Percentiles rank a stretch among this genome's conserved stretches.
These are phyloP conservation scores for Pteronura brasiliensis DNA, from an alignment of 2,113 vertebrate species.

Conservation along the genomic window DNA sequence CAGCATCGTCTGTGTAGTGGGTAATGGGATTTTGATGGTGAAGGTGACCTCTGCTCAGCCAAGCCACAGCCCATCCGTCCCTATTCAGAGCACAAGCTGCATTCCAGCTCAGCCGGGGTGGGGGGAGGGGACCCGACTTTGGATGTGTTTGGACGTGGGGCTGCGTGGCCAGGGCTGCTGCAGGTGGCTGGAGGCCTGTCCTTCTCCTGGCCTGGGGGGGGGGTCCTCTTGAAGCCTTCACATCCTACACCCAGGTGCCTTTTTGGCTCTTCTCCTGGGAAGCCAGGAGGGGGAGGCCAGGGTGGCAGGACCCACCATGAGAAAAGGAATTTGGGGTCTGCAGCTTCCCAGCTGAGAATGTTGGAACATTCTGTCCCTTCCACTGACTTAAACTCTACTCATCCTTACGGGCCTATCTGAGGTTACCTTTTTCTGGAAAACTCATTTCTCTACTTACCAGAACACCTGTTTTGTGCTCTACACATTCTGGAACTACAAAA, in stretches of 20 bases:
- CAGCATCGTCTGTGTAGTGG: background rate
- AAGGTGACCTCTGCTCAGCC: background rate
- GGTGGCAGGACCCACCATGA: background rate
- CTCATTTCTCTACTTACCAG: background rate
- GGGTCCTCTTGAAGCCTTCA: background rate
- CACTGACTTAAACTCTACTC: background rate
- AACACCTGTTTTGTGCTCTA: fast-evolving
- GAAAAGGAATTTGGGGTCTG: background rate
- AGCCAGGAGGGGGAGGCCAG: background rate
- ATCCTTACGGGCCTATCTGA: background rate
- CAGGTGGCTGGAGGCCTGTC: background rate
- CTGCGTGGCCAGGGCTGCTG: background rate
- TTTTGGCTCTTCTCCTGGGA: background rate
- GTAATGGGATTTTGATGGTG: background rate
- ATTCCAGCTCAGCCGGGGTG: background rate
- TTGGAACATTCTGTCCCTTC: background rate
- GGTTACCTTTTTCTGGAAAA: background rate
- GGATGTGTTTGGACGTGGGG: background rate
- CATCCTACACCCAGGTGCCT: background rate
- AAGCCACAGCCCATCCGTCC: background rate
- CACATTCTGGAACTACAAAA: background rate
- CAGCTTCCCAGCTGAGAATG: background rate
- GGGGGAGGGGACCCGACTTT: background rate
- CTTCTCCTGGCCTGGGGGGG: background rate
- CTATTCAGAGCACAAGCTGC: background rate